phyloP scores from a whole-genome alignment of 2,797 vertebrate species.

The Malurus splendens region DNA sequence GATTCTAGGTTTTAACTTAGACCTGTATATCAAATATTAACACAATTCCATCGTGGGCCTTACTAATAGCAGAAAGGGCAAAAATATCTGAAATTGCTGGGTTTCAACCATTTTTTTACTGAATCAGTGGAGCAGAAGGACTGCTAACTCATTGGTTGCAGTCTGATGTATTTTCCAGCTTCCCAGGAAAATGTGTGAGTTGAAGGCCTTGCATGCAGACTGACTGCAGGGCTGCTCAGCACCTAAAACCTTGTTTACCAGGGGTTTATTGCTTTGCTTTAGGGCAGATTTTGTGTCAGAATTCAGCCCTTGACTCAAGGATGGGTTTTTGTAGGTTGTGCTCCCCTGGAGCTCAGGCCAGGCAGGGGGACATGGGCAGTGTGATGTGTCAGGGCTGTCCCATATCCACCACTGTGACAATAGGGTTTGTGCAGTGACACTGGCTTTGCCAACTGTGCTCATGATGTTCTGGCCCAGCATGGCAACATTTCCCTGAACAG shows the following conservation, averaged over 20 bases:
- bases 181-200: neutral
- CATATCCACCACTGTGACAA: rapidly evolving
- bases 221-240: neutral
- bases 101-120: neutral
- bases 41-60: neutral
- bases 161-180: neutral
- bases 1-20: neutral
- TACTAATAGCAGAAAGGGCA: neutral
- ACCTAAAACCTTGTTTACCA: neutral
- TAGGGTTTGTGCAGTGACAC: neutral
- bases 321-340: rapidly evolving
- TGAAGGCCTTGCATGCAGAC: rapidly evolving
- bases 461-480: neutral
- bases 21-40: neutral
- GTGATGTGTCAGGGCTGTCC: rapidly evolving
- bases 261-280: neutral
- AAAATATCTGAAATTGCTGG: neutral
- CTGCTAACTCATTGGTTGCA: neutral
- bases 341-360: neutral
- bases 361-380: rapidly evolving
- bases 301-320: neutral
- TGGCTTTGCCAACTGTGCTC: neutral
- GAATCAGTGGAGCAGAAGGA: neutral
- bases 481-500: neutral
- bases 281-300: neutral